Percentiles rank a stretch among this genome's conserved stretches.
phyloP scores from a whole-genome alignment of 1,140 invertebrate genomes.

The Tetramorium simillimum region DNA sequence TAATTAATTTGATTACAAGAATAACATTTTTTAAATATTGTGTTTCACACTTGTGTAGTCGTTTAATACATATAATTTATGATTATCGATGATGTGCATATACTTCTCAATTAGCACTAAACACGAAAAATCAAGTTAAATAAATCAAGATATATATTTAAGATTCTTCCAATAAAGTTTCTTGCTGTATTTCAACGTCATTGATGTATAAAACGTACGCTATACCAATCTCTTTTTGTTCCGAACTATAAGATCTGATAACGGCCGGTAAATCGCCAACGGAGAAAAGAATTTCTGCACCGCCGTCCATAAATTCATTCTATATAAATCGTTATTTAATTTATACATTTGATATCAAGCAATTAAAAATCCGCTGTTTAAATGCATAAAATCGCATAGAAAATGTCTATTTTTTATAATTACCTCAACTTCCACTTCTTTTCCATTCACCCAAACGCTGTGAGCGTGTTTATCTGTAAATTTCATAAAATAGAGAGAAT shows the following conservation, averaged over 20 bases:
- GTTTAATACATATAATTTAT: not conserved
- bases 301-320: constrained; percentile 92
- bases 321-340: constrained; percentile 73
- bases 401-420: not conserved
- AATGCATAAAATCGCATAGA: not conserved
- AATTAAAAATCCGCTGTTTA: not conserved
- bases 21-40: not conserved
- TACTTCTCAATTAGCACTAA: constrained; percentile 12
- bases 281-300: constrained; percentile 91
- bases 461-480: constrained; percentile 91
- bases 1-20: not conserved
- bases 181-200: constrained; percentile 77
- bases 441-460: constrained; percentile 92
- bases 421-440: constrained; percentile 87
- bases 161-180: constrained; percentile 49
- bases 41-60: not conserved
- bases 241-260: constrained; percentile 86
- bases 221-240: constrained; percentile 80
- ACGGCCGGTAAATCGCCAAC: constrained; percentile 86
- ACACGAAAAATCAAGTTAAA: not conserved
- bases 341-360: not conserved
- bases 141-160: not conserved
- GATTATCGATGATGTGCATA: not conserved
- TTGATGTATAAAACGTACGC: constrained; percentile 79
- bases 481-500: constrained; percentile 26